Conservation (phyloP, 2,113 vertebrate species). For the Lepisosteus osseus region DNA sequence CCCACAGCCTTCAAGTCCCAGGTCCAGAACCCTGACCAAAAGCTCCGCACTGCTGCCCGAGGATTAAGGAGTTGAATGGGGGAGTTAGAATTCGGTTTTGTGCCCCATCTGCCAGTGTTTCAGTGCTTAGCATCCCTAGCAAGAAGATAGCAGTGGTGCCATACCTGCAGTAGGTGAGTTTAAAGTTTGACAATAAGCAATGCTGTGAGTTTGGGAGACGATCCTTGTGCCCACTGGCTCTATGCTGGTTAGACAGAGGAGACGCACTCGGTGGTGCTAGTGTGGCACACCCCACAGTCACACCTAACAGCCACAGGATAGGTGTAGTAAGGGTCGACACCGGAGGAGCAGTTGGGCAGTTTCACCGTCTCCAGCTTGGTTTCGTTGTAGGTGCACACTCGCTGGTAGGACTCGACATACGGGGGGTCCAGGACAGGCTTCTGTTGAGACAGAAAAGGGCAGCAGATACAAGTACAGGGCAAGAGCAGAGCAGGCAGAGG, state of each 20-base stretch:
- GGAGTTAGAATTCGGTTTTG: too few relatives aligned
- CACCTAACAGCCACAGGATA: constrained; percentile 84
- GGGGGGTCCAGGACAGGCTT: constrained; percentile 83
- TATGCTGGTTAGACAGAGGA: constrained; percentile 50
- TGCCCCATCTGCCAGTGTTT: too few relatives aligned
- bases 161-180: not conserved
- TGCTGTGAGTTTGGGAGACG: not conserved
- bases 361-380: constrained; percentile 74
- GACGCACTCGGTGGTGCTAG: constrained; percentile 81
- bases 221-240: not conserved
- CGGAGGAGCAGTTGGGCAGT: constrained; percentile 71
- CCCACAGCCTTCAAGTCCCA: too few relatives aligned
- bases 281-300: constrained; percentile 79
- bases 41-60: too few relatives aligned
- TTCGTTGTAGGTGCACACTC: constrained; percentile 86
- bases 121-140: too few relatives aligned
- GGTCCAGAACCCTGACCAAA: too few relatives aligned
- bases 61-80: too few relatives aligned
- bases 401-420: constrained; percentile 81
- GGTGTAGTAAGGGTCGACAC: constrained; percentile 76
- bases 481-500: too few relatives aligned
- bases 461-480: too few relatives aligned
- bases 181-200: not conserved
- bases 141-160: not conserved
- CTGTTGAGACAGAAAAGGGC: constrained; percentile 45